phyloP scores from a whole-genome alignment of 2,888 invertebrate genomes.

The Ectemnius continuus region DNA sequence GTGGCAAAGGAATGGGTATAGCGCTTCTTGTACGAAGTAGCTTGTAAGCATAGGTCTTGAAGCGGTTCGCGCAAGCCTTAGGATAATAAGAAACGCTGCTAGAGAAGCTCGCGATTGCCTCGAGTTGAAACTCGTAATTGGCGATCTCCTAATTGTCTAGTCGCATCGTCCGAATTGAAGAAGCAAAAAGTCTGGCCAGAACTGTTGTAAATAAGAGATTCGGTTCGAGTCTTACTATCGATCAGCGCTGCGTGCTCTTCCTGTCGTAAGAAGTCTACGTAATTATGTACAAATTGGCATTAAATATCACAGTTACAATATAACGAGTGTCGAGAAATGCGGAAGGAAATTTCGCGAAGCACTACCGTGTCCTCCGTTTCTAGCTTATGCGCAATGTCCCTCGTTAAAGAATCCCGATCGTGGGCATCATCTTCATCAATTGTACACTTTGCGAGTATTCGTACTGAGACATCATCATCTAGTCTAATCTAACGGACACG shows the following conservation, averaged over 20 bases:
- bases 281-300: constrained; percentile 63
- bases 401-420: no score
- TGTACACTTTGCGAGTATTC: constrained; percentile 37
- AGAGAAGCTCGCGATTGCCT: no score
- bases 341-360: constrained; percentile 58
- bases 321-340: constrained; percentile 58
- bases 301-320: constrained; percentile 72
- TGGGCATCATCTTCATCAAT: constrained; percentile 14
- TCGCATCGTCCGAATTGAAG: no score
- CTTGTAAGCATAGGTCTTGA: not conserved
- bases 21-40: no score
- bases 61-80: constrained; percentile 13
- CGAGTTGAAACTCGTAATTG: no score
- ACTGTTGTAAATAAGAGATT: no score
- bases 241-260: constrained; percentile 15
- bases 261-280: constrained; percentile 20
- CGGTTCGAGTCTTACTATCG: constrained; percentile 3
- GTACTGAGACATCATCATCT: constrained; percentile 5
- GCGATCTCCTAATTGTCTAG: no score
- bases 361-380: constrained; percentile 22
- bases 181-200: no score
- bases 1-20: no score
- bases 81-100: no score
- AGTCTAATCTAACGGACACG: constrained; percentile 38
- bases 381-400: constrained; percentile 22